Conservation (phyloP, 2,797 vertebrate species). For the Poeciliopsis turneri region DNA sequence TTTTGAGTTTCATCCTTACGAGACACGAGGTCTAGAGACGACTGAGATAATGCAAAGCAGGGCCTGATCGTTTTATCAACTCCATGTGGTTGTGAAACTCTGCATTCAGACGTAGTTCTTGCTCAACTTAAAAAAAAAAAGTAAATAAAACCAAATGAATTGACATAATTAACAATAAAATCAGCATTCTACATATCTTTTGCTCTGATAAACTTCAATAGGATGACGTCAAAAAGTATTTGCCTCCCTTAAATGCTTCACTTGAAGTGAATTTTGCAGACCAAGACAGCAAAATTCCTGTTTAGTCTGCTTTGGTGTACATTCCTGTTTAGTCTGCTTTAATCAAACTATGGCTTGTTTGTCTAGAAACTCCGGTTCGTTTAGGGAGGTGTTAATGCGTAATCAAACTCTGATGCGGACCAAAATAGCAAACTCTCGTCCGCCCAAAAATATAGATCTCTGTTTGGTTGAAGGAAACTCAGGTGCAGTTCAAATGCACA, state of each 20-base stretch:
- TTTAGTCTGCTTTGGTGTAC: too few relatives aligned
- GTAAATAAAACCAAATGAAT: background rate
- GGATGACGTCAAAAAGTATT: background rate
- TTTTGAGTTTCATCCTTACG: background rate
- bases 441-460: too few relatives aligned
- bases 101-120: background rate
- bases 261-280: background rate
- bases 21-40: background rate
- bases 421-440: too few relatives aligned
- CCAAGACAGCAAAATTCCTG: background rate
- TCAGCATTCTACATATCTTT: background rate
- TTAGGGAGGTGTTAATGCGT: too few relatives aligned
- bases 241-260: background rate
- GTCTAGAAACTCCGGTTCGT: too few relatives aligned
- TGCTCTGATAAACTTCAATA: background rate
- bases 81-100: slow-evolving; percentile 3
- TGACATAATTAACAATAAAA: background rate
- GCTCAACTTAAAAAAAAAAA: background rate
- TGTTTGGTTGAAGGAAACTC: too few relatives aligned
- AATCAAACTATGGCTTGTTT: too few relatives aligned
- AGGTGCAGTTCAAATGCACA: too few relatives aligned
- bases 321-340: too few relatives aligned
- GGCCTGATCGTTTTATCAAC: background rate
- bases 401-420: too few relatives aligned
- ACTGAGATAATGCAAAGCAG: slow-evolving; percentile 1